Conservation (phyloP, 2,888 invertebrate species). For the Mantis religiosa region DNA sequence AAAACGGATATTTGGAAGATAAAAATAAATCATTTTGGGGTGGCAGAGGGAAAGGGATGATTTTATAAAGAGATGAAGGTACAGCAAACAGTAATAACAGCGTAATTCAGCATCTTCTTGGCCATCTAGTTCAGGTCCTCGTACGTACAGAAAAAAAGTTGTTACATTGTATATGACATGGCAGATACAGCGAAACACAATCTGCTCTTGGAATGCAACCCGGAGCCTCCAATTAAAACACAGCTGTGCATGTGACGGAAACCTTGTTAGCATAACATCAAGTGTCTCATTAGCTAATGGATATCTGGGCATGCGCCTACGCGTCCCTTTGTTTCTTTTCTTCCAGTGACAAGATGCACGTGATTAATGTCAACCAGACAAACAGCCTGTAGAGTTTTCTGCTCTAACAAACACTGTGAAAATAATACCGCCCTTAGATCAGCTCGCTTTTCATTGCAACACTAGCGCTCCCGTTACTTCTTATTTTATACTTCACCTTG, state of each 20-base stretch:
- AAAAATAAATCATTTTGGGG: too few species aligned
- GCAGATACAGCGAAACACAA: too few species aligned
- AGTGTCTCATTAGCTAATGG: slow-evolving; percentile 15
- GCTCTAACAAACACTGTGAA: neutral
- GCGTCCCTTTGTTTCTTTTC: neutral
- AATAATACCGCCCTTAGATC: neutral
- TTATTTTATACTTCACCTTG: too few species aligned
- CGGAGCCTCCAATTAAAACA: neutral
- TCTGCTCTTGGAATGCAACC: neutral
- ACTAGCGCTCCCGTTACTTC: neutral
- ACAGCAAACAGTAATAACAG: too few species aligned
- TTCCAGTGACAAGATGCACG: neutral
- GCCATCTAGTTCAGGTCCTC: too few species aligned
- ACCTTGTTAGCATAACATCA: neutral
- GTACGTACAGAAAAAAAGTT: too few species aligned
- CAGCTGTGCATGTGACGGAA: neutral
- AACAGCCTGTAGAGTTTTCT: neutral
- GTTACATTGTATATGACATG: too few species aligned
- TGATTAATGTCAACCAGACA: neutral
- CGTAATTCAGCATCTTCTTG: too few species aligned
- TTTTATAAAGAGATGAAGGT: too few species aligned
- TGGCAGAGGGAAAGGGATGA: too few species aligned
- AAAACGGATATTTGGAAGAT: too few species aligned
- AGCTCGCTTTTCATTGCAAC: neutral
- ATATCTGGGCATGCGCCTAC: neutral